Evolutionary conservation across 2,888 invertebrate species (phyloP).

Genomic region (Ceramica pisi): DNA sequence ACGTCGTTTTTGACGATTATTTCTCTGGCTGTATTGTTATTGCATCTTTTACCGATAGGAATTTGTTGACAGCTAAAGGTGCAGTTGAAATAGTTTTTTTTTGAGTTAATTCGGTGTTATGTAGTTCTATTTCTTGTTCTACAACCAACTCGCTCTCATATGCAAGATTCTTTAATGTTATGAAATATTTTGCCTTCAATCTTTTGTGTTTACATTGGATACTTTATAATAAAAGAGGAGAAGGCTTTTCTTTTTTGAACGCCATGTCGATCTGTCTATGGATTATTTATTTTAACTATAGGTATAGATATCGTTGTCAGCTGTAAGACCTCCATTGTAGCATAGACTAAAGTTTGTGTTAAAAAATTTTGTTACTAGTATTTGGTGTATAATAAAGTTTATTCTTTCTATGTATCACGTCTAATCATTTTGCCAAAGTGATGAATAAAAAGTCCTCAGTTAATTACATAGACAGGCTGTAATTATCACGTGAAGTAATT

Average conservation of each 20-base stretch:
- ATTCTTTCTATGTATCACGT: too few relatives aligned
- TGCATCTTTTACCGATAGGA: background rate
- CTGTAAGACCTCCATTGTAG: too few relatives aligned
- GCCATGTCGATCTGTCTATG: background rate
- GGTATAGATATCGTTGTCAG: too few relatives aligned
- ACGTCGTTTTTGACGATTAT: conserved; percentile 31
- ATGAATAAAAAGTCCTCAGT: conserved; percentile 15
- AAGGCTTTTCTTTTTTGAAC: background rate
- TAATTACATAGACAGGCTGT: conserved; percentile 33
- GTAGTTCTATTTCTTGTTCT: background rate
- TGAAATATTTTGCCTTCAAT: background rate
- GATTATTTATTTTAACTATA: background rate
- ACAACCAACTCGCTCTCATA: background rate
- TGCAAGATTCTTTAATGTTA: background rate
- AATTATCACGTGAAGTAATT: conserved; percentile 52
- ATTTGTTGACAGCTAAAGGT: background rate
- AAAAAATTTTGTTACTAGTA: too few relatives aligned
- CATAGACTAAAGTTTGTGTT: too few relatives aligned
- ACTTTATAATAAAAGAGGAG: background rate
- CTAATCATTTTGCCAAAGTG: background rate
- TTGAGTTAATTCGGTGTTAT: background rate
- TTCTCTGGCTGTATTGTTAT: conserved; percentile 15
- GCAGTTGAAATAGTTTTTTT: background rate
- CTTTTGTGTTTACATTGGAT: background rate
- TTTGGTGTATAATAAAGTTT: too few relatives aligned